Base-by-base conservation (phyloP, 2,113 vertebrate genomes). In the Apaloderma vittatum region DNA sequence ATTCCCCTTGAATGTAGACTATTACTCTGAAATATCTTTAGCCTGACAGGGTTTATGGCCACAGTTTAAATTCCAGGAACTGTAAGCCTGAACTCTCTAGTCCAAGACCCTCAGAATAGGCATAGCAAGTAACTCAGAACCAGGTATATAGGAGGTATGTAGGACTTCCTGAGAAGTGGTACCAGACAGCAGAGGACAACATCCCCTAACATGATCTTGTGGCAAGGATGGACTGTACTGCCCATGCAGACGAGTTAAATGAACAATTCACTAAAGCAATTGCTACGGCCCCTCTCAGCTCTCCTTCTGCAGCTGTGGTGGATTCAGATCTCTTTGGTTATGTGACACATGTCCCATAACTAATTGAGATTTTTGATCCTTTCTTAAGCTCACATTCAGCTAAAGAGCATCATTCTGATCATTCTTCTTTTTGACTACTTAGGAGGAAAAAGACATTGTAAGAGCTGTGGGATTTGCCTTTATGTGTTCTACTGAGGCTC, bases 11-110 rank as follows among this genome's bases (percentile, higher is more conserved):
- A 83, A 91, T 43, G 51, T 22, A 94, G 78, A 92, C 86, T 91
- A 94, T 83, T 76, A 45, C 59, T 83, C 6, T 30, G 54, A 88
- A 92, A 93, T 80, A 17, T 62, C 36, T 92, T 73, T 52, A 92
- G 24, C 66, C 32, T 85, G 74, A 48, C 30, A 70, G 65, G 43
- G 27, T 90, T 96, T 90, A 83, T 22, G 76, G 86, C n/a, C 79
- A 66, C 55, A 65, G 27, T 49, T 30, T 49, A 34, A 90, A 70
- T 94, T 76, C 79, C 63, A 67, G 86, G 34, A 79, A 57, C 26
- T 37, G 36, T 63, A 75, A 82, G 7, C 23, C 55, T 85, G 32
- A 87, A 54, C 45, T 51, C 36, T 6, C 66, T 78, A 32, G 23
- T 43, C 27, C 76, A 77, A 90, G 36, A 32, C 49, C 13, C 3